Base-by-base conservation (phyloP, 2,797 vertebrate species). In the Chelonia mydas region DNA sequence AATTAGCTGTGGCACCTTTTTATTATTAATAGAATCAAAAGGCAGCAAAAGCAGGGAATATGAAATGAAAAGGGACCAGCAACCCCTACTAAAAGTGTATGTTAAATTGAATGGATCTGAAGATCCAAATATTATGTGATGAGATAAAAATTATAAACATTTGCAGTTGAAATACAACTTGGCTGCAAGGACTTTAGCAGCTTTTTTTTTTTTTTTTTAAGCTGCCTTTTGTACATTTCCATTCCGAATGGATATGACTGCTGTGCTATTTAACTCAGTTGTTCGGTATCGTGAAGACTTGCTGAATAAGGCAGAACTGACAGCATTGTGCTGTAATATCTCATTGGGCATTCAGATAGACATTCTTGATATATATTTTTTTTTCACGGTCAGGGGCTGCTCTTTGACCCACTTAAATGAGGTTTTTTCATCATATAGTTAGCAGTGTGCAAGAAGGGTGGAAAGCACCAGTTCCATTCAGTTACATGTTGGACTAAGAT, bases 1-100 rank as follows among this genome's bases (percentile, higher is more conserved):
- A 98, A 98, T 98, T 98, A 96, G 96, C 72, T 28, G 65, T 88
- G 83, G 89, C 96, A 98, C 90, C 77, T 95, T 97, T 98, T 96
- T 95, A 88, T 96, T 97, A 88, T 96, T 96, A 92, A 95, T 94
- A 94, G 95, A 94, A 96, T 88, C 28, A 95, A 90, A 96, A 94
- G 90, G 84, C 81, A 95, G 96, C 97, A 97, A 97, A 97, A 11
- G 47, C 89, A 84, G 92, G 96, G 88, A 84, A 83, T 92, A 80
- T 78, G 68, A 90, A 88, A 50, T 92, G 88, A 96, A 95, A 93
- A 80, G 77, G 84, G 85, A 95, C 83, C 92, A 92, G 79, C n/a
- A 33, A 78, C 95, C 85, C 95, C 83, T 94, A 87, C 51, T 95
- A 88, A 81, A 88, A 90, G 81, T 93, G 87, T 77, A 68, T 95